These are phyloP conservation scores for Synanceia verrucosa DNA, from an alignment of 2,797 vertebrate genomes.

Conservation along the genomic window DNA sequence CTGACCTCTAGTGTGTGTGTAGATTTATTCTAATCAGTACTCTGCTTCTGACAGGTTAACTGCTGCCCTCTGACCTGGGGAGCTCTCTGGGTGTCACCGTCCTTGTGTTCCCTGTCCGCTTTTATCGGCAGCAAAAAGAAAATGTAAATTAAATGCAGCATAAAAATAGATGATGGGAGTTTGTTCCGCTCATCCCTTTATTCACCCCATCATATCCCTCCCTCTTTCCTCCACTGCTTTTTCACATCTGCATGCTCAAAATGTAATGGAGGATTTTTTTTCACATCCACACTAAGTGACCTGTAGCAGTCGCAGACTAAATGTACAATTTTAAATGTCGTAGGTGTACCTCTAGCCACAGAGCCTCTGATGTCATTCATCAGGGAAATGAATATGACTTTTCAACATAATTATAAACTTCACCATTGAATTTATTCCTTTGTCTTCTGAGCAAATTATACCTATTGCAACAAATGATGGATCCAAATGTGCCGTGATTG, in stretches of 20 bases:
- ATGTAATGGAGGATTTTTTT: conserved; percentile 43
- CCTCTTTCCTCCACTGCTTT: conserved; percentile 34
- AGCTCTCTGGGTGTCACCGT: conserved; percentile 82
- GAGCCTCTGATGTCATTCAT: not conserved
- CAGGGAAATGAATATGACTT: not conserved
- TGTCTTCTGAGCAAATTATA: not conserved
- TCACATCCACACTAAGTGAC: not conserved
- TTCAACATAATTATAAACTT: not conserved
- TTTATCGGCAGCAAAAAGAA: conserved; percentile 82
- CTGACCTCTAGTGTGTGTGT: conserved; percentile 85
- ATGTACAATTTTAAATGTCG: not conserved
- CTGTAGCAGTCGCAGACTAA: not conserved
- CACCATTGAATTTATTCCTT: not conserved
- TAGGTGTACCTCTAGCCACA: not conserved
- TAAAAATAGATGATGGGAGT: conserved; percentile 88
- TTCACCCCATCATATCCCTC: conserved; percentile 55
- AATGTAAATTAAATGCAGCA: conserved; percentile 88
- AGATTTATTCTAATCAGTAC: conserved; percentile 90
- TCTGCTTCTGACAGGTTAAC: conserved; percentile 87
- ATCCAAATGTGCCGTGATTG: not conserved
- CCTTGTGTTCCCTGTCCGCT: conserved; percentile 87
- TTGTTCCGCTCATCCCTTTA: conserved; percentile 80
- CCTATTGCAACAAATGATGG: not conserved
- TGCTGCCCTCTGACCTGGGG: conserved; percentile 80
- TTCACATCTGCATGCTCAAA: conserved; percentile 51